Evolutionary conservation across 2,797 vertebrate genomes (phyloP), one percentile per base, ranked within the genome.

Genomic region (Micropoecilia bifurca): DNA sequence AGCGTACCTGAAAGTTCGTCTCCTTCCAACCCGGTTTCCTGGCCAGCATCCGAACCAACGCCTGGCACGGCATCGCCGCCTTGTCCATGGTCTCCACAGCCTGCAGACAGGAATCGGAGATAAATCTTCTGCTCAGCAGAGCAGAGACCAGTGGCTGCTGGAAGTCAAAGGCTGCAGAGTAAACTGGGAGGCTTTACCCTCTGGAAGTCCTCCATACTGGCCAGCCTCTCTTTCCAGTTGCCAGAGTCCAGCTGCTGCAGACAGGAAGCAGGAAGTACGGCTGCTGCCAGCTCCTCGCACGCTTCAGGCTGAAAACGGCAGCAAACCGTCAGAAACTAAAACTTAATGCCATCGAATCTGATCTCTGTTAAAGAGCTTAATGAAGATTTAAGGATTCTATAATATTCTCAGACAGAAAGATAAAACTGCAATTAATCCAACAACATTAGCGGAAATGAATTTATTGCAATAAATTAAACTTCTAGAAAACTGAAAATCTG

Each of bases 1-100:
- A 13, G 36, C 39, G 12, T 96, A 98, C 99, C 97, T 99, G 98
- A 94, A 99, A 99, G 93, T 99, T 99, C 20, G 98, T 99, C 95
- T 99, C 99, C 86, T 99, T 99, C 97, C 97, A 99, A 53, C 99
- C 99, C 78, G 99, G 99, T 92, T 99, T 99, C 94, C 98, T 99
- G 57, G 99, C 98, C 89, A 99, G 91, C 98, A 99, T 99, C 87
- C 93, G 96, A 85, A 99, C 98, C 71, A 99, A 94, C 41, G 98
- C 98, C 90, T 99, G 99, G 88, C 99, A 99, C n/a, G 99, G 99
- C 96, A 99, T 98, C 81, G 93, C 96, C 50, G 76, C 90, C 91
- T 93, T 96, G 73, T 98, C 97, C 97, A 99, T 98, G 57, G 97
- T 95, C 92, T 99, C 99, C 84, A 99, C 97, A 91, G 97, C 96